These are phyloP conservation scores for Petrolisthes cinctipes DNA, from an alignment of 2,888 invertebrate species.

Conservation along the genomic window DNA sequence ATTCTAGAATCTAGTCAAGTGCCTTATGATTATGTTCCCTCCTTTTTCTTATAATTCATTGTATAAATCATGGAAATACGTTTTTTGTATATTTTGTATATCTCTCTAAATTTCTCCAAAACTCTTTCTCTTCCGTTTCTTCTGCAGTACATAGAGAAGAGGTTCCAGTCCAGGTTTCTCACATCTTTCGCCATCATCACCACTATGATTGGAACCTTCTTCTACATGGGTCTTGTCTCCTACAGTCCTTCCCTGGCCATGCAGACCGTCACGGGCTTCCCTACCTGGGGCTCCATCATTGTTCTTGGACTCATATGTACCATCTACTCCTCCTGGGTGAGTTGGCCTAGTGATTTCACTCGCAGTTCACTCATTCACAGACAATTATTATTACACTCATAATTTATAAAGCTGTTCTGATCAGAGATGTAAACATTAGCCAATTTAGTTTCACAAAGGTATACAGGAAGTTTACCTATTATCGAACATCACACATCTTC, in stretches of 20 bases:
- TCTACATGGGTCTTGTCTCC: conserved; percentile 40
- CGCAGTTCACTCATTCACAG: background rate
- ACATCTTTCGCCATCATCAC: conserved; percentile 33
- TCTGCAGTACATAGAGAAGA: conserved; percentile 47
- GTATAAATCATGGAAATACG: background rate
- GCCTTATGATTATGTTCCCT: background rate
- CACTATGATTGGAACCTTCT: conserved; percentile 45
- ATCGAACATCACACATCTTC: too few relatives aligned
- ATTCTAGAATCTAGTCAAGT: background rate
- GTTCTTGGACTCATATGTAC: conserved; percentile 41
- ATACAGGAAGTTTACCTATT: too few relatives aligned
- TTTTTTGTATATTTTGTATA: background rate
- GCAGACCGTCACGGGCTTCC: conserved; percentile 85
- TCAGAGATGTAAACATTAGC: too few relatives aligned
- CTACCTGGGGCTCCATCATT: conserved; percentile 87
- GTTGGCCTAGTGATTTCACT: background rate
- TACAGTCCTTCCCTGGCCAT: conserved; percentile 83
- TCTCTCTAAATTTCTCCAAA: background rate
- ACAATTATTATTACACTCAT: too few relatives aligned
- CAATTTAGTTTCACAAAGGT: too few relatives aligned
- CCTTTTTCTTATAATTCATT: background rate
- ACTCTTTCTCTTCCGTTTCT: background rate
- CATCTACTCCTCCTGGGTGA: conserved; percentile 44
- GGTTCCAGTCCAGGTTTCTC: conserved; percentile 39
- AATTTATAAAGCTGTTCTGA: too few relatives aligned